Conservation (phyloP, 2,888 invertebrate species). For the Acanthosepion esculentum region DNA sequence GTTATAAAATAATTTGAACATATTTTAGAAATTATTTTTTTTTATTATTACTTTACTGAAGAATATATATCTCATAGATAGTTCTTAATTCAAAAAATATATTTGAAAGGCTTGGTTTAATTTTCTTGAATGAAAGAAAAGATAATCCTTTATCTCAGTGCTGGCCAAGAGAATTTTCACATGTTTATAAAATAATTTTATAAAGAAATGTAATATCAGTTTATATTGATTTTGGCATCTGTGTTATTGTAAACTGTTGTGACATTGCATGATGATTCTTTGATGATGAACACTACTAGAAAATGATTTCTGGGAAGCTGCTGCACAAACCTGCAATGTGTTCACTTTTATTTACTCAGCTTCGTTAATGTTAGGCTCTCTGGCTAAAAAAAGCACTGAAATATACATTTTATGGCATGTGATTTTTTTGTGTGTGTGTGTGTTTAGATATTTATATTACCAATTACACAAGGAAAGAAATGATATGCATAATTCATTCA, state of each 20-base stretch:
- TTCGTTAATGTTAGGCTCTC: not conserved
- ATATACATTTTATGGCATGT: not conserved
- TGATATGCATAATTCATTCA: constrained; percentile 6
- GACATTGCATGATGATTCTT: not conserved
- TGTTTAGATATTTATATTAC: not conserved
- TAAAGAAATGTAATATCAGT: not conserved
- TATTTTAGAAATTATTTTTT: not conserved
- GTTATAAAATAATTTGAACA: not conserved
- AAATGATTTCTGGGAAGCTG: not conserved
- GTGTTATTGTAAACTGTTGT: constrained; percentile 2
- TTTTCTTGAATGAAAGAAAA: not conserved
- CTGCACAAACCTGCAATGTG: not conserved
- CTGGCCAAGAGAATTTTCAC: not conserved
- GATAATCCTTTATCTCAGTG: not conserved
- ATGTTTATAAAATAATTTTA: not conserved
- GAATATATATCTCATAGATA: not conserved
- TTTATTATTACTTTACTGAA: not conserved
- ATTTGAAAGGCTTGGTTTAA: not conserved
- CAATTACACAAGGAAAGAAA: not conserved
- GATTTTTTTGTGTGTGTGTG: not conserved
- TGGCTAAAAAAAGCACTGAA: not conserved
- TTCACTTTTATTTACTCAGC: not conserved
- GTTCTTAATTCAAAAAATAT: not conserved
- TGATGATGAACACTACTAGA: not conserved
- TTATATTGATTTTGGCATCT: not conserved